Conservation (phyloP, 2,797 vertebrate genomes). For the Champsocephalus esox region DNA sequence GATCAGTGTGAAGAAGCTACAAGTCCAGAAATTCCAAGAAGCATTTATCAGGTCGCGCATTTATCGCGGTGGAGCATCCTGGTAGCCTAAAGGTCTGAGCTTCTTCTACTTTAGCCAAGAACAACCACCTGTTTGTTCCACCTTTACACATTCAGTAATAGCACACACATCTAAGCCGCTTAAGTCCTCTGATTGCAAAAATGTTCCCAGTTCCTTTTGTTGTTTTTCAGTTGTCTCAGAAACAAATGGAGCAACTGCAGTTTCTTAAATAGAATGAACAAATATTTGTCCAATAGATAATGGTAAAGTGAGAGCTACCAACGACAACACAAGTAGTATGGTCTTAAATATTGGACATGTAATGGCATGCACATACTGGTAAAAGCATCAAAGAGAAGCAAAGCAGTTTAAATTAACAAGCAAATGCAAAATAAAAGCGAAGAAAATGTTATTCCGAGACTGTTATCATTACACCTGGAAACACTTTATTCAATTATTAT, state of each 20-base stretch:
- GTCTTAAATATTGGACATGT: neutral
- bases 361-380: neutral
- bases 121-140: neutral
- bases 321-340: too few relatives aligned
- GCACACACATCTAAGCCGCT: neutral
- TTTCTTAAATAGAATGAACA: neutral
- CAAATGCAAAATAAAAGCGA: neutral
- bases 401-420: neutral
- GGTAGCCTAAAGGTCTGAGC: neutral
- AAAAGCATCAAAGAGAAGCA: neutral
- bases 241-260: neutral
- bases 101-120: neutral
- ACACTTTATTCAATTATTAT: neutral
- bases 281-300: too few relatives aligned
- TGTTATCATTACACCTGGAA: conserved; percentile 2
- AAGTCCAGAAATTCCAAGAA: neutral
- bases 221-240: neutral
- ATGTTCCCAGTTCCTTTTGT: neutral
- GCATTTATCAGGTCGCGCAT: conserved; percentile 17
- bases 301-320: too few relatives aligned
- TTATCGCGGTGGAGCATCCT: neutral
- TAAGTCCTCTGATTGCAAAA: neutral
- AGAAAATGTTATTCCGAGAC: neutral
- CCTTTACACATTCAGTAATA: neutral
- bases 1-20: neutral